A percentile compares a stretch with the other conserved stretches of the same genome.
Evolutionary conservation across 2,888 invertebrate species (phyloP).

Genomic region (Congeria kusceri): DNA sequence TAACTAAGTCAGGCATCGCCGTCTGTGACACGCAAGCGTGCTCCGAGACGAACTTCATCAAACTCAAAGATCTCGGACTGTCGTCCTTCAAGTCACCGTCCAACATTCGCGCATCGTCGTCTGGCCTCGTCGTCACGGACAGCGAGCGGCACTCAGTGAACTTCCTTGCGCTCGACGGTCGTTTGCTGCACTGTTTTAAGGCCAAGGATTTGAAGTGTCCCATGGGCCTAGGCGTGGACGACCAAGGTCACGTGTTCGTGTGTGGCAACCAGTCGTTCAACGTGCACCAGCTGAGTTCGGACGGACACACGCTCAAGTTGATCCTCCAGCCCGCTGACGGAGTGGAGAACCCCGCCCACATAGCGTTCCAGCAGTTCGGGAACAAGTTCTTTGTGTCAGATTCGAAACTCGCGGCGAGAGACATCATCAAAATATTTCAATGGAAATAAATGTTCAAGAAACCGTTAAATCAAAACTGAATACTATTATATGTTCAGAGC

Average conservation of each 20-base stretch:
- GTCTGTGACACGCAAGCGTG: conserved; percentile 37
- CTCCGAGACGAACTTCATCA: conserved; percentile 41
- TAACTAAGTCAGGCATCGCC: conserved; percentile 38
- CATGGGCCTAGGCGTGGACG: conserved; percentile 41
- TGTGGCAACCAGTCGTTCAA: conserved; percentile 36
- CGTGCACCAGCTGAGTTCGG: conserved; percentile 27
- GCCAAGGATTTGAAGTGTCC: conserved; percentile 41
- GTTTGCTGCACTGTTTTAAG: conserved; percentile 26
- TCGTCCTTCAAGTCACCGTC: conserved; percentile 23
- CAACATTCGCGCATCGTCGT: conserved; percentile 37
- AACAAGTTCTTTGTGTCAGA: conserved; percentile 48
- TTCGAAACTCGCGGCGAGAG: conserved; percentile 24
- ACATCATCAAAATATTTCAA: conserved; percentile 42
- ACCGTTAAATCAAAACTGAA: not conserved
- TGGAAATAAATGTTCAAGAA: conserved; percentile 25
- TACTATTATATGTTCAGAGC: no score
- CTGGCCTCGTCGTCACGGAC: conserved; percentile 45
- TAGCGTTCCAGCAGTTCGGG: conserved; percentile 34
- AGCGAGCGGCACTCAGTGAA: conserved; percentile 24
- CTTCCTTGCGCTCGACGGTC: conserved; percentile 32
- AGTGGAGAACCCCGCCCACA: conserved; percentile 32
- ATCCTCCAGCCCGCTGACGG: conserved; percentile 29
- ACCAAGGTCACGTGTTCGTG: conserved; percentile 40
- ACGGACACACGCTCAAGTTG: conserved; percentile 24
- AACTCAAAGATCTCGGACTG: conserved; percentile 38